Evolutionary conservation across 2,113 vertebrate species (phyloP), one percentile per base, ranked within the genome.

Genomic region (Cacatua alba): DNA sequence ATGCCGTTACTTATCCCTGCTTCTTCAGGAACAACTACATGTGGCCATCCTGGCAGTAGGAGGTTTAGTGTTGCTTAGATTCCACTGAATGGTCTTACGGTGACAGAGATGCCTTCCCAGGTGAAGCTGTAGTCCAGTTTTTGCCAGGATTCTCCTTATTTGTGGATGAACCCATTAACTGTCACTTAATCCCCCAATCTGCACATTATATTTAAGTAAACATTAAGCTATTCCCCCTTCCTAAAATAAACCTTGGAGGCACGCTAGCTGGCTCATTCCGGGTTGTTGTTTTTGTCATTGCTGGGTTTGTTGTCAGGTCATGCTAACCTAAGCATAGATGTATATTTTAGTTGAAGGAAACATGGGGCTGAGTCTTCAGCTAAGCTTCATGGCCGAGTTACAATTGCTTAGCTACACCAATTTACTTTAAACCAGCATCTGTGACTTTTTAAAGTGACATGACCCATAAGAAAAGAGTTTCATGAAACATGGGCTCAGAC

Each of bases 221-320:
- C 31, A 46, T 41, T 10, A 57, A 65, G 23, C 35, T 71, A n/a
- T 90, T 92, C 43, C 12, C 41, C 26, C 46, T 4, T 21, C 6
- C 28, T 33, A 37, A 78, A 67, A 90, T 77, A 94, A 82, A 96
- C 71, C 78, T 87, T 46, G 21, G n/a, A 70, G 67, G 75, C 39
- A 13, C 0, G 3, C 29, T 64, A 57, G n/a, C 81, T 85, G 69
- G 86, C 3, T 4, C 17, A 5, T 60, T 83, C 68, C 41, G 41
- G 48, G 52, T 39, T 44, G 69, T 67, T 93, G 63, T 75, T 94
- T 93, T 87, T 19, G 26, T 74, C 8, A 1, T 79, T 72, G 68
- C 72, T 83, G 64, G 35, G 52, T 88, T 92, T 90, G 72, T 68
- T 92, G 81, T 94, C 91, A 82, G 95, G 95, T 97, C 91, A 28